Conservation (phyloP, 2,888 invertebrate genomes). For the Phortica magna region DNA sequence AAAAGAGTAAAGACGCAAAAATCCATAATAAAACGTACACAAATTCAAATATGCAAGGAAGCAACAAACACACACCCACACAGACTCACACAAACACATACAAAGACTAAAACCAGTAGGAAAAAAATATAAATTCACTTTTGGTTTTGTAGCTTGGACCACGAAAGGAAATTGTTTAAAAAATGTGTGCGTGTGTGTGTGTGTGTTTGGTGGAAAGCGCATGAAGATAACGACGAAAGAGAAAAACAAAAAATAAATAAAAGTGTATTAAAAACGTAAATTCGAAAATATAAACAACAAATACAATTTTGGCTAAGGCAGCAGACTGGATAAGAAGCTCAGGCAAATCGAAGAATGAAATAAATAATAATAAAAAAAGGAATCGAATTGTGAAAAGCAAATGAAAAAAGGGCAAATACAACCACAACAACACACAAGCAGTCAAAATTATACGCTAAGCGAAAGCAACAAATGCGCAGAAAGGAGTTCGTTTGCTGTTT, state of each 20-base stretch:
- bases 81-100: neutral
- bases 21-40: slow-evolving; percentile 34
- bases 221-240: neutral
- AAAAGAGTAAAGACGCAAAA: slow-evolving; percentile 15
- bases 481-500: neutral
- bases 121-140: slow-evolving; percentile 8
- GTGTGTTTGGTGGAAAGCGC: neutral
- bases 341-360: neutral
- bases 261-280: slow-evolving; percentile 7
- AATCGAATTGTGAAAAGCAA: slow-evolving; percentile 56
- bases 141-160: slow-evolving; percentile 9
- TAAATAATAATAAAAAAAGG: neutral
- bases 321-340: slow-evolving; percentile 28
- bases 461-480: slow-evolving; percentile 29
- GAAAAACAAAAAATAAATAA: neutral
- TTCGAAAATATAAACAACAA: slow-evolving; percentile 4
- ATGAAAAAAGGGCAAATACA: slow-evolving; percentile 53
- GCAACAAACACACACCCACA: neutral
- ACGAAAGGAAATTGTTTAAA: neutral
- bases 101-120: slow-evolving; percentile 35
- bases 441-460: slow-evolving; percentile 23
- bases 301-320: neutral
- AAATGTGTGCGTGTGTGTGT: neutral
- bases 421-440: slow-evolving; percentile 16
- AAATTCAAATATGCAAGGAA: slow-evolving; percentile 18